phyloP scores from a whole-genome alignment of 1,140 invertebrate species.

The Patella vulgata region DNA sequence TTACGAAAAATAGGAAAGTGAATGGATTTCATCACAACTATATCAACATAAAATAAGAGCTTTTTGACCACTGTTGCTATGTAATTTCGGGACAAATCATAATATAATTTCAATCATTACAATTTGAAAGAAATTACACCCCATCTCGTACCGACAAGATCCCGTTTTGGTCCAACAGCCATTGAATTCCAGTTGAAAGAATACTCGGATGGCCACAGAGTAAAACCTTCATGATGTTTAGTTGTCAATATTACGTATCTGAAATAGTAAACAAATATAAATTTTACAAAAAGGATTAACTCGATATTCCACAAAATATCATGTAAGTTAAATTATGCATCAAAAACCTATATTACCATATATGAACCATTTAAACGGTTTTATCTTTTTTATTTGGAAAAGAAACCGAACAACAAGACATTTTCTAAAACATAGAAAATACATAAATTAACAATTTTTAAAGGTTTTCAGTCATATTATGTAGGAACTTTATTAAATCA shows the following conservation, averaged over 20 bases:
- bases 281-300: conserved; percentile 34
- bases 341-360: background rate
- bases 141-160: conserved; percentile 69
- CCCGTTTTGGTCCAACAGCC: conserved; percentile 61
- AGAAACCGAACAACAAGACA: no score
- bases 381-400: no score
- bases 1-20: no score
- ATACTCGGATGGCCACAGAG: conserved; percentile 61
- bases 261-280: conserved; percentile 61
- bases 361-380: no score
- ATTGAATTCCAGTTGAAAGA: conserved; percentile 65
- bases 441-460: background rate
- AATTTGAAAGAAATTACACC: no score
- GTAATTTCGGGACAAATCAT: no score
- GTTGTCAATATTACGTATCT: conserved; percentile 63
- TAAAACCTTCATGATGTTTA: conserved; percentile 65
- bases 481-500: no score
- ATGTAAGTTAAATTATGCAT: background rate
- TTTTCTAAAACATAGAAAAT: conserved; percentile 14
- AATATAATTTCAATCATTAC: no score
- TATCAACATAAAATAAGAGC: no score
- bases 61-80: no score
- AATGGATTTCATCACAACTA: no score
- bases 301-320: background rate
- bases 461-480: background rate